Evolutionary conservation across 2,888 invertebrate genomes (phyloP).

Genomic region (Pasiphila rectangulata): DNA sequence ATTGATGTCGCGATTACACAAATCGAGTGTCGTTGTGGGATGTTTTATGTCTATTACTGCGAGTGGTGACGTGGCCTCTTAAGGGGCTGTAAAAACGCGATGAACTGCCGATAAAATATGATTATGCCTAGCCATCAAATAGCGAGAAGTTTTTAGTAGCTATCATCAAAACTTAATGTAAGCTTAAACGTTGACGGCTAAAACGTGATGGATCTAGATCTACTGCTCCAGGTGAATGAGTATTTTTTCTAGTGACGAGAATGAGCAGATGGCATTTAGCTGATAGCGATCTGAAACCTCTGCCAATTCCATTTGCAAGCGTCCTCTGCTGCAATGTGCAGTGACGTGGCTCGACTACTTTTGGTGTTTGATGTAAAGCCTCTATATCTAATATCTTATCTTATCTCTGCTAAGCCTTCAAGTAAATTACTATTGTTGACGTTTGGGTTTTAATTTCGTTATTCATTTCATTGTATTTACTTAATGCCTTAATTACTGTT

Average conservation of each 20-base stretch:
- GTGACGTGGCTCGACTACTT: slow-evolving; percentile 7
- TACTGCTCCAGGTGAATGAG: slow-evolving; percentile 11
- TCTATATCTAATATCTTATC: background rate
- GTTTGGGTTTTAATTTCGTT: no score
- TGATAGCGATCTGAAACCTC: slow-evolving; percentile 21
- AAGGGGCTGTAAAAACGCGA: slow-evolving; percentile 25
- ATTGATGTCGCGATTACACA: slow-evolving; percentile 59
- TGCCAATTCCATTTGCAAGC: slow-evolving; percentile 26
- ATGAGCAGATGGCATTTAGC: slow-evolving; percentile 20
- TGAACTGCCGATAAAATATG: slow-evolving; percentile 25
- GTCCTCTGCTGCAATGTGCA: slow-evolving; percentile 7
- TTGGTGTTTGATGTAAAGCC: background rate
- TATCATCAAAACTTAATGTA: background rate
- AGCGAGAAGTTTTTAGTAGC: slow-evolving; percentile 3
- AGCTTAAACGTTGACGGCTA: slow-evolving; percentile 1
- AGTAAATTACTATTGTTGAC: background rate
- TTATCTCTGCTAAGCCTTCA: background rate
- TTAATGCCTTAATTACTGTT: no score
- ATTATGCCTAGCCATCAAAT: slow-evolving; percentile 16
- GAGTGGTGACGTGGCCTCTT: slow-evolving; percentile 34
- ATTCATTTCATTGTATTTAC: no score
- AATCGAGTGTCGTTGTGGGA: slow-evolving; percentile 49
- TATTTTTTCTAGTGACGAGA: slow-evolving; percentile 14
- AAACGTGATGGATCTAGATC: slow-evolving; percentile 3
- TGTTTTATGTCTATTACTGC: slow-evolving; percentile 49